Conservation (phyloP, 2,888 invertebrate genomes). For the Lissonota sp. region DNA sequence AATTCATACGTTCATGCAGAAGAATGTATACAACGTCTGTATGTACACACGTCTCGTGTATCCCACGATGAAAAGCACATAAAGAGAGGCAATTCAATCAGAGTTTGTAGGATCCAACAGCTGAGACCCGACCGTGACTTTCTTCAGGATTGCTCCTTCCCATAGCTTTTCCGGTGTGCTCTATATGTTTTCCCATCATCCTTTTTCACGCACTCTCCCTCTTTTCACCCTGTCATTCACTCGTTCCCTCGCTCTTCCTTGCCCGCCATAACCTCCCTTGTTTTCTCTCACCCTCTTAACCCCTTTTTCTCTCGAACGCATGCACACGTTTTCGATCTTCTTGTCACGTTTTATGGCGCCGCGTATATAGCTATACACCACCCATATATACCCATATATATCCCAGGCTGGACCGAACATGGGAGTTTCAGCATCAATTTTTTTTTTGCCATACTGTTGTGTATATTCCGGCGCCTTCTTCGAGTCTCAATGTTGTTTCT, state of each 20-base stretch:
- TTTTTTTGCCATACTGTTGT: conserved; percentile 17
- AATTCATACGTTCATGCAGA: background rate
- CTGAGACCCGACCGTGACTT: conserved; percentile 75
- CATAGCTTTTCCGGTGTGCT: background rate
- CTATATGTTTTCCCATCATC: conserved; percentile 18
- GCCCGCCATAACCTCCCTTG: conserved; percentile 30
- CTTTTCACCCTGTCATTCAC: conserved; percentile 51
- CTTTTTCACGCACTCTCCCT: conserved; percentile 58
- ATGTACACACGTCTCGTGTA: conserved; percentile 50
- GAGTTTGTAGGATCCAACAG: conserved; percentile 77
- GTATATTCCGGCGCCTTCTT: conserved; percentile 36
- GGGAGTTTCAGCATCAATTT: conserved; percentile 29
- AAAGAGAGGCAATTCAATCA: conserved; percentile 81
- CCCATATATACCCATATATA: conserved; percentile 50
- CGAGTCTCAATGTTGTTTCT: conserved; percentile 25
- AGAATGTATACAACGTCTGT: conserved; percentile 3
- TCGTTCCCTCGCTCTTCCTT: background rate
- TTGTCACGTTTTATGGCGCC: conserved; percentile 65
- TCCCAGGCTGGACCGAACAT: conserved; percentile 26
- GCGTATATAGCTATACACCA: conserved; percentile 18
- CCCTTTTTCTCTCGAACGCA: conserved; percentile 47
- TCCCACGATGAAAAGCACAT: conserved; percentile 58
- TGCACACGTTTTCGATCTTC: conserved; percentile 60
- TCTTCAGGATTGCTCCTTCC: conserved; percentile 54
- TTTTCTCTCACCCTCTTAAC: conserved; percentile 32